A percentile compares a stretch with the other conserved stretches of the same genome.
Evolutionary conservation across 1,140 invertebrate genomes (phyloP).

Genomic region (Aphelenchoides besseyi): DNA sequence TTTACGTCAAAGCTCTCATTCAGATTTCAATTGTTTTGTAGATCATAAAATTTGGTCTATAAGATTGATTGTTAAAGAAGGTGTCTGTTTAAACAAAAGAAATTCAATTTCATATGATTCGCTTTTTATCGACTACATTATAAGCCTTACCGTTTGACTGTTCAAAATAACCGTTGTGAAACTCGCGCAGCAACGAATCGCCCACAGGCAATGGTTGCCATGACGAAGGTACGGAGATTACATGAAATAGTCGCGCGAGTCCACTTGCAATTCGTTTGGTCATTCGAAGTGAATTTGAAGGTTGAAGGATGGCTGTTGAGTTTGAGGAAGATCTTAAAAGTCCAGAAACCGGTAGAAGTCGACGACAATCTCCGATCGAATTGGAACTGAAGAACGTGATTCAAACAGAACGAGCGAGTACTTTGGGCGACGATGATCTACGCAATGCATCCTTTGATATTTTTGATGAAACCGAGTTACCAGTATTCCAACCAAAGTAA

Average conservation of each 20-base stretch:
- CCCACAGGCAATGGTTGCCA: no score
- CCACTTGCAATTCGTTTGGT: neutral
- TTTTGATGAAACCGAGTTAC: constrained; percentile 26
- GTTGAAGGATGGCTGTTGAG: neutral
- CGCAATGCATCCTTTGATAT: constrained; percentile 35
- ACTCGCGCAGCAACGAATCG: no score
- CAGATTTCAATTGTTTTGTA: no score
- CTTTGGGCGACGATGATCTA: constrained; percentile 24
- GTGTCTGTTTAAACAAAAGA: no score
- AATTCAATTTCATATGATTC: no score
- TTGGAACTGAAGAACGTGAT: constrained; percentile 9
- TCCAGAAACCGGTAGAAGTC: constrained; percentile 24
- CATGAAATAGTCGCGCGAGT: neutral
- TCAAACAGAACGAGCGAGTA: constrained; percentile 7
- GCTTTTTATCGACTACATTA: no score
- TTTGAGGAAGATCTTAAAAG: constrained; percentile 10
- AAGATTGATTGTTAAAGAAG: no score
- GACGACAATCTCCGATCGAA: constrained; percentile 17
- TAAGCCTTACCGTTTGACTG: no score
- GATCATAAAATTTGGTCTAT: no score
- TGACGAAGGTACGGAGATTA: neutral
- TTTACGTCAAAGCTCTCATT: no score
- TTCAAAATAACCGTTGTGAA: no score
- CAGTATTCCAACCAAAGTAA: constrained; percentile 33
- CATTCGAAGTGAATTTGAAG: neutral